Base-by-base conservation (phyloP, 2,888 invertebrate genomes). In the Pammene aurita region DNA sequence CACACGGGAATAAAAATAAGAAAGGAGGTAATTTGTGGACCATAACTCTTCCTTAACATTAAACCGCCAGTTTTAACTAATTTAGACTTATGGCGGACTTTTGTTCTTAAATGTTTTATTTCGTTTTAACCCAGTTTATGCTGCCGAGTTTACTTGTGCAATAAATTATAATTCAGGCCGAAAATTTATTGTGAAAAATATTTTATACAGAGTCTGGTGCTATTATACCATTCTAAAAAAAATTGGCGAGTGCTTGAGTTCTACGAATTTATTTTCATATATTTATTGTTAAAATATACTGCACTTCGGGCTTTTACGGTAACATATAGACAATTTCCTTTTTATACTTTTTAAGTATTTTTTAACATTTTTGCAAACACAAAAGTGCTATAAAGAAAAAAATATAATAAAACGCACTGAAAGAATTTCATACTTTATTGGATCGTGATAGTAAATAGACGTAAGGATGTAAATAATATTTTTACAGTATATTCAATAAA, bases 401-500 rank as follows among this genome's bases (percentile, higher is more conserved):
- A 50, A 9, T 34, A 0, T 54, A 63, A 42, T 16, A 50, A 67
- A 84, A 80, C 75, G 73, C 82, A 83, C 83, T 74, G 55, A 76
- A n/a, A 52, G 52, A 55, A 72, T 73, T 79, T 79, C 78, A 74
- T 79, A 77, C 73, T 90, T 89, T 87, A 88, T 88, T 91, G 87
- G 81, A 86, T 86, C 73, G 90, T 91, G 91, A 90, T 88, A 89
- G 80, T 90, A 90, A 90, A 87, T 89, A 90, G 88, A 89, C 83
- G 85, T 86, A 88, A 86, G 84, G 84, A 88, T 88, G 88, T 90
- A 89, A 90, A 90, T 90, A 87, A 80, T 85, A 86, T 84, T 87
- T 85, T 82, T 88, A 89, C 85, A 89, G 80, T 86, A 84, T 84
- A 84, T 78, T 84, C 66, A 81, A 75, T 79, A 84, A 77, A 84